Conservation (phyloP, 2,113 vertebrate species). For the Acrocephalus kingi region DNA sequence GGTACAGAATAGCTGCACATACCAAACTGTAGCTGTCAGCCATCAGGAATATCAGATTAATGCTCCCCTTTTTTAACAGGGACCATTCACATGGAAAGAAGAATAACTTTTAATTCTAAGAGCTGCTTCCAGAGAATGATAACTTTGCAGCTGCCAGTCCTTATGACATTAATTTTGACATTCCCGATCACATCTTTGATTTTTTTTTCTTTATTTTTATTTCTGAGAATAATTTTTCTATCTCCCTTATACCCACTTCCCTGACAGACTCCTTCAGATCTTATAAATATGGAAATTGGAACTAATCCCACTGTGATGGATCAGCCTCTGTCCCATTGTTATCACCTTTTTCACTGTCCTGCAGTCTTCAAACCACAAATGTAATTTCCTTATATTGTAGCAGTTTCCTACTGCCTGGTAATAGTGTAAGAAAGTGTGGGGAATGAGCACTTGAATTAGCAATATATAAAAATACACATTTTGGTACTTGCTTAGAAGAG, state of each 20-base stretch:
- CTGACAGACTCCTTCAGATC: background rate
- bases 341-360: background rate
- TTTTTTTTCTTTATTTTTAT: background rate
- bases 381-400: background rate
- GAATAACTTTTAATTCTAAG: background rate
- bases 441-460: background rate
- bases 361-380: background rate
- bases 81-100: background rate
- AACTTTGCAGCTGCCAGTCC: background rate
- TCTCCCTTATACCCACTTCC: background rate
- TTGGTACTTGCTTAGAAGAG: background rate
- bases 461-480: background rate
- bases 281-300: background rate
- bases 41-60: background rate
- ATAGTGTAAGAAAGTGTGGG: background rate
- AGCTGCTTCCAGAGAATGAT: background rate
- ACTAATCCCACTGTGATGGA: background rate
- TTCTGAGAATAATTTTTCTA: background rate
- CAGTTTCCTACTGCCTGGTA: background rate
- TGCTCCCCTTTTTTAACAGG: background rate
- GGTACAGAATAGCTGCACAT: background rate
- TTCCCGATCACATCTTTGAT: background rate
- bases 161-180: background rate
- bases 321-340: background rate
- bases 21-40: background rate